These are phyloP conservation scores for Amblyornis subalaris DNA, from an alignment of 2,113 vertebrate genomes.

Conservation along the genomic window DNA sequence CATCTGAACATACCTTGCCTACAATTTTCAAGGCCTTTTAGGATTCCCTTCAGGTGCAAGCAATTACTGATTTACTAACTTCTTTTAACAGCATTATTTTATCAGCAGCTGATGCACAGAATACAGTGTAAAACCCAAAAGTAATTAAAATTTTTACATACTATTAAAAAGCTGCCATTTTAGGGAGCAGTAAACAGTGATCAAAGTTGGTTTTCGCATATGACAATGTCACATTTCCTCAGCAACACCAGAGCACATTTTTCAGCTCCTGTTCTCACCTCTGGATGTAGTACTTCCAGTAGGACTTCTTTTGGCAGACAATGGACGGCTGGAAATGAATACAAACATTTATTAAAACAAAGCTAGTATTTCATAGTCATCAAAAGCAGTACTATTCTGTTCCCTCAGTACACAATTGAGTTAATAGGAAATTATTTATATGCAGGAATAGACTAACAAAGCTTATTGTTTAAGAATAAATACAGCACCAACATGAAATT, in stretches of 20 bases:
- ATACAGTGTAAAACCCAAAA: not conserved
- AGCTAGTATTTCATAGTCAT: not conserved
- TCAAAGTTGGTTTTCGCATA: not conserved
- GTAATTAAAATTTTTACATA: not conserved
- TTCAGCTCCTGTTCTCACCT: constrained; percentile 75
- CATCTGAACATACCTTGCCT: not conserved
- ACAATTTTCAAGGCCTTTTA: not conserved
- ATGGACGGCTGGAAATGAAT: constrained; percentile 78
- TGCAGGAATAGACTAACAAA: not conserved
- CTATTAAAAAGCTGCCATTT: not conserved
- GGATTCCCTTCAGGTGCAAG: not conserved
- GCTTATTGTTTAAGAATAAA: not conserved
- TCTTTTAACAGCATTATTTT: not conserved
- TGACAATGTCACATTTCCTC: not conserved
- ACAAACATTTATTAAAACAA: constrained; percentile 1
- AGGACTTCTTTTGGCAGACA: constrained; percentile 89
- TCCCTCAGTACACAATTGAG: not conserved
- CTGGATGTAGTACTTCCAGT: constrained; percentile 88
- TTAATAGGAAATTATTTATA: not conserved
- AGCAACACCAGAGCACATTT: not conserved
- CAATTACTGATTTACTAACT: not conserved
- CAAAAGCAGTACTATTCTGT: not conserved
- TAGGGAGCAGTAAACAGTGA: not conserved
- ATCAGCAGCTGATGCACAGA: not conserved
- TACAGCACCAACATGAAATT: not conserved